Conservation (phyloP, 2,797 vertebrate genomes). For the Clarias platycephalus region DNA sequence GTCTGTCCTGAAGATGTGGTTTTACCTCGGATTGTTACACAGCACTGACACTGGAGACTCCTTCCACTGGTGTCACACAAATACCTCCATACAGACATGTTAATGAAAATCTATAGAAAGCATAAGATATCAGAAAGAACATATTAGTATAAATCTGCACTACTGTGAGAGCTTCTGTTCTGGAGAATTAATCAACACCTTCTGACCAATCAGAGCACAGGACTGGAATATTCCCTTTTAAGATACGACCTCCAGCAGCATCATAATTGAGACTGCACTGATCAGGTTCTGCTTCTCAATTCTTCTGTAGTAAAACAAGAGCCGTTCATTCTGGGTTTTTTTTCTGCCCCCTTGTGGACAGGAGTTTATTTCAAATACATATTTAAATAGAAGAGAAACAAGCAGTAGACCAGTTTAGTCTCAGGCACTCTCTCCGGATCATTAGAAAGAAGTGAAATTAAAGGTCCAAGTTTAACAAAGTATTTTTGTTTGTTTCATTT, state of each 20-base stretch:
- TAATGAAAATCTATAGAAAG: not conserved
- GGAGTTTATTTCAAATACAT: constrained; percentile 46
- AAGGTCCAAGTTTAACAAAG: constrained; percentile 53
- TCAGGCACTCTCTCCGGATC: constrained; percentile 8
- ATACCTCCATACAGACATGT: not conserved
- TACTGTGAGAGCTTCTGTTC: not conserved
- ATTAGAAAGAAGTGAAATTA: constrained; percentile 53
- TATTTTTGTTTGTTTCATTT: constrained; percentile 61
- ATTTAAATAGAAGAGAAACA: constrained; percentile 34
- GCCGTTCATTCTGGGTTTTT: not conserved
- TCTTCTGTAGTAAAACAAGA: not conserved
- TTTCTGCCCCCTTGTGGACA: not conserved
- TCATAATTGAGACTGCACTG: not conserved
- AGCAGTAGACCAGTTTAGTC: constrained; percentile 1
- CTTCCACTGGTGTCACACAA: not conserved
- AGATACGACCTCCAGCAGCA: not conserved
- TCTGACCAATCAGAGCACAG: not conserved
- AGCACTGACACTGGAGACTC: not conserved
- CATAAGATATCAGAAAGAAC: not conserved
- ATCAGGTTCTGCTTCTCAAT: not conserved
- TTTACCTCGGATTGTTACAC: not conserved
- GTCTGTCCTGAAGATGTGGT: not conserved
- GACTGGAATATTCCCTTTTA: not conserved
- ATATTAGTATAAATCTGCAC: not conserved
- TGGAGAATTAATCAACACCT: not conserved